phyloP scores from a whole-genome alignment of 2,888 invertebrate species.

The Isotomurus palustris region DNA sequence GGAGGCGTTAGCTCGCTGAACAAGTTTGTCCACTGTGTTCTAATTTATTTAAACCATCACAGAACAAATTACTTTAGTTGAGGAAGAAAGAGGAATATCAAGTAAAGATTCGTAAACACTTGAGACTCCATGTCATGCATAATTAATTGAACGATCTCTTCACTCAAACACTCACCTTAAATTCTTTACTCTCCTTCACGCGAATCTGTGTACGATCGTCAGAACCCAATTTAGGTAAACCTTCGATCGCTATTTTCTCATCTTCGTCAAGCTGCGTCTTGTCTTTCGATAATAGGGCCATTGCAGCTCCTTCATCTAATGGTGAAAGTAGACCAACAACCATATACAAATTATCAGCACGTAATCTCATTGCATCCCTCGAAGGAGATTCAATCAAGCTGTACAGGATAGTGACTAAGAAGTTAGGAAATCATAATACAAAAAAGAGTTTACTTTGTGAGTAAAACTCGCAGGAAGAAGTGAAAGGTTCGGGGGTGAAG shows the following conservation, averaged over 20 bases:
- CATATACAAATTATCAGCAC: not conserved
- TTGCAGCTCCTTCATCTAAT: slow-evolving; percentile 37
- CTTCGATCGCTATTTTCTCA: slow-evolving; percentile 82
- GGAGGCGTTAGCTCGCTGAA: slow-evolving; percentile 94
- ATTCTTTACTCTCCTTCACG: slow-evolving; percentile 96
- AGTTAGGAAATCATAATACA: no score
- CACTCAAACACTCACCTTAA: slow-evolving; percentile 90
- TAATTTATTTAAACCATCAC: no score
- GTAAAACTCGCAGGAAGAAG: no score
- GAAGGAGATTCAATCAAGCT: no score
- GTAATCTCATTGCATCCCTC: no score
- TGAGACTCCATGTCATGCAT: no score
- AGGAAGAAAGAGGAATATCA: no score
- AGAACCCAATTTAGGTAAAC: slow-evolving; percentile 87
- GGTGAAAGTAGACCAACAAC: not conserved
- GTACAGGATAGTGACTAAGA: not conserved
- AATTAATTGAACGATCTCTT: no score
- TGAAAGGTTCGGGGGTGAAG: no score
- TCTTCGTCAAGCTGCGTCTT: slow-evolving; percentile 67
- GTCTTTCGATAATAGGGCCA: slow-evolving; percentile 35
- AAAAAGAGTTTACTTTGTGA: no score
- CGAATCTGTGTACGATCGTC: slow-evolving; percentile 77
- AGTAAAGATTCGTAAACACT: no score
- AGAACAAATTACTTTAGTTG: slow-evolving; percentile 8
- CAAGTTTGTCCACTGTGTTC: slow-evolving; percentile 96